Evolutionary conservation across 1,140 invertebrate genomes (phyloP).

Genomic region (Homarus americanus): DNA sequence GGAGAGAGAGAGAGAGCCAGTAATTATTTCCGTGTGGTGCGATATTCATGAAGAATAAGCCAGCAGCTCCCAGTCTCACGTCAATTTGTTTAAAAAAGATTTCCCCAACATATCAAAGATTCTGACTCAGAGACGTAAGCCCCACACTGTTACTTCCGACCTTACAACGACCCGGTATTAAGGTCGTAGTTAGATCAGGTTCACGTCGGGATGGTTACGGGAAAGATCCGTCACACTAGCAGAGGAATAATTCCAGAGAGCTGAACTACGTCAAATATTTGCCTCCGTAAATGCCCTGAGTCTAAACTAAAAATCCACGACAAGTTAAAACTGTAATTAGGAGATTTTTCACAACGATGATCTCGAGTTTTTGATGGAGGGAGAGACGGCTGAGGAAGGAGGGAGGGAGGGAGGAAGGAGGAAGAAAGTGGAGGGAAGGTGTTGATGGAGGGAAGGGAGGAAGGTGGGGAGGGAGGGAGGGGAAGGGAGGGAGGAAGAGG

Average conservation of each 20-base stretch:
- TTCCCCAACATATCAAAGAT: constrained; percentile 57
- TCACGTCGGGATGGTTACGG: background rate
- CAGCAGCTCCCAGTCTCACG: constrained; percentile 32
- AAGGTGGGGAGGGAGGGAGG: no score
- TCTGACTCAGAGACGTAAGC: constrained; percentile 13
- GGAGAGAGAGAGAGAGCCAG: constrained; percentile 10
- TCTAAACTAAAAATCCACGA: constrained; percentile 48
- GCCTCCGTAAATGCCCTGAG: constrained; percentile 44
- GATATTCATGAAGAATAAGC: no score
- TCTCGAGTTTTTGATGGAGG: constrained; percentile 48
- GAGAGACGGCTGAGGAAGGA: constrained; percentile 3
- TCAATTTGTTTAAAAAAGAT: constrained; percentile 50
- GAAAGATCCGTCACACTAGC: constrained; percentile 29
- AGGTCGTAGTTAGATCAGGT: no score
- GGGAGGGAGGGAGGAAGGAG: constrained; percentile 3
- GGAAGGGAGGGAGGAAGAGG: no score
- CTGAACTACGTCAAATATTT: constrained; percentile 51
- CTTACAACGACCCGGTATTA: background rate
- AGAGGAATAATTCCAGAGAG: constrained; percentile 39
- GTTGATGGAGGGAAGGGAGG: no score
- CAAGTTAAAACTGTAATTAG: constrained; percentile 59
- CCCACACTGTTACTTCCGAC: background rate
- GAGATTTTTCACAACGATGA: constrained; percentile 51
- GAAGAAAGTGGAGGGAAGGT: background rate
- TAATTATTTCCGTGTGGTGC: no score